Evolutionary conservation across 2,888 invertebrate species (phyloP), one percentile per base, ranked within the genome.

Genomic region (Rhingia campestris): DNA sequence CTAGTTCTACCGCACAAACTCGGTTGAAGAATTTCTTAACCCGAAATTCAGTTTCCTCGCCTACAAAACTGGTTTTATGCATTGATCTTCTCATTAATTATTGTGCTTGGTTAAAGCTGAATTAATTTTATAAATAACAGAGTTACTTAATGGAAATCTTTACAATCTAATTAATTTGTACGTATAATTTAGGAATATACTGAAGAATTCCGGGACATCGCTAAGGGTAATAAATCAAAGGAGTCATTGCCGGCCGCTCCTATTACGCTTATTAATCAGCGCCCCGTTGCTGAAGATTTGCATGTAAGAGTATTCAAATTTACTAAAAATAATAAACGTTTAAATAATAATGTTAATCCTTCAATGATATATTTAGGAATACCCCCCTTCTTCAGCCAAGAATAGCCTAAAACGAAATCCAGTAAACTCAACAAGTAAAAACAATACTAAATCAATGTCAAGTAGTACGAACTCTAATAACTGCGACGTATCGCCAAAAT

Each of bases 171-270:
- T 45, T 56, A 69, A 59, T 49, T 58, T 67, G n/a, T 61, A 2
- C 43, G 37, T 54, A 51, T 73, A 64, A 66, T 91, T 89, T 94
- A 98, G 98, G 98, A 98, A 93, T 98, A 98, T 93, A 97, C 97
- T 88, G 98, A 98, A 93, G 98, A 98, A 93, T 98, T 98, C 93
- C 95, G 98, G 91, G 98, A 98, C 93, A 98, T 98, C 93, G 96
- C 97, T 91, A 97, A 97, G 93, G 97, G 97, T 91, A 92, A 89
- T 88, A 97, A 97, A 93, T 96, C 96, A 89, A 97, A 97, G 94
- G 97, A 97, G 93, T 95, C 97, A 89, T 94, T 97, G 88, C 97
- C 97, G 88, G 96, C 97, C 89, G 97, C 97, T 88, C 95, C 95
- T 92, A 98, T 98, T 92, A 97, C 97, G 89, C 94, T 98, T 91